A percentile compares a stretch with the other conserved stretches of the same genome.
These are phyloP conservation scores for Hippopotamyrus pictus DNA, from an alignment of 2,797 vertebrate genomes.

Conservation along the genomic window DNA sequence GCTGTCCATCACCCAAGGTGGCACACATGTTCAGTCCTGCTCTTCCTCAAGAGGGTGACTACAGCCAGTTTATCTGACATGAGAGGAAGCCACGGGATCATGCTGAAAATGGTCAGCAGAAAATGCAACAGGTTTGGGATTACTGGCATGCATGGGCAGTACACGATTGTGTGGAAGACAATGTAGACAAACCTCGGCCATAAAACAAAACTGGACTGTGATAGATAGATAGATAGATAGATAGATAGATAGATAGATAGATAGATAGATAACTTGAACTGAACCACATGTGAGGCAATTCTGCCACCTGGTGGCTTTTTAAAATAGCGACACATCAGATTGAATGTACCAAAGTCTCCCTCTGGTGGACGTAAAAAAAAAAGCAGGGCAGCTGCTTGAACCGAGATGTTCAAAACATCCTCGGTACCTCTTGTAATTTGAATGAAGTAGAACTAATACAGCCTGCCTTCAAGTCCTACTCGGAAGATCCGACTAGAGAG, in stretches of 20 bases:
- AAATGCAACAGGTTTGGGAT: not conserved
- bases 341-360: slow-evolving; percentile 81
- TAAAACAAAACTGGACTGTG: not conserved
- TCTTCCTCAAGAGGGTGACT: not conserved
- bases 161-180: not conserved
- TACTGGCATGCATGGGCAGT: not conserved
- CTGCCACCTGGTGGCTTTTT: slow-evolving; percentile 98
- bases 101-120: not conserved
- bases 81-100: not conserved
- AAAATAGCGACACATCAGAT: slow-evolving; percentile 81
- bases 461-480: not conserved
- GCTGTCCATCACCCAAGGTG: not conserved
- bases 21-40: not conserved
- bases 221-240: not conserved
- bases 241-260: slow-evolving; percentile 48
- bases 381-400: slow-evolving; percentile 37
- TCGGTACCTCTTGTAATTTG: not conserved
- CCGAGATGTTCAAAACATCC: slow-evolving; percentile 9
- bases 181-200: not conserved
- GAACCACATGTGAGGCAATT: slow-evolving; percentile 93
- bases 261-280: slow-evolving; percentile 62
- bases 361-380: slow-evolving; percentile 69
- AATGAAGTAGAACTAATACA: not conserved
- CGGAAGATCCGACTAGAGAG: not conserved
- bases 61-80: not conserved